These are phyloP conservation scores for Piprites chloris DNA, from an alignment of 2,113 vertebrate species.

Conservation along the genomic window DNA sequence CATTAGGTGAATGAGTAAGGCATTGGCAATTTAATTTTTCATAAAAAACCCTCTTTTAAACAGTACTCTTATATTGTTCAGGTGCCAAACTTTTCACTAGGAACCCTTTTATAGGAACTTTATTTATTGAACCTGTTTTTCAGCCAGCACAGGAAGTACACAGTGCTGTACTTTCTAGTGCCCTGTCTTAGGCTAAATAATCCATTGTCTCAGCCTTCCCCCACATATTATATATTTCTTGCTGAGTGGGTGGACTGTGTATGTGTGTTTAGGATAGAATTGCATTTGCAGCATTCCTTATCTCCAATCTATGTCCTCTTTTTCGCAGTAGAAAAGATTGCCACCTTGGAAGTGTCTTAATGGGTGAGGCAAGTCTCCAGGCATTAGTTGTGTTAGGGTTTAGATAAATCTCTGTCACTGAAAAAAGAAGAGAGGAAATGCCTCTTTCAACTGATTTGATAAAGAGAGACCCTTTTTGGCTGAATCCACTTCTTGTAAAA, in stretches of 20 bases:
- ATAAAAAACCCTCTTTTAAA: not conserved
- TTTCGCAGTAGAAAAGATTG: not conserved
- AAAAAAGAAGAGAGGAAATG: not conserved
- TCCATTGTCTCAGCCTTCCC: not conserved
- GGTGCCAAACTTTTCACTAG: not conserved
- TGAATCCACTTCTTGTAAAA: not conserved
- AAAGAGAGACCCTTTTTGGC: not conserved
- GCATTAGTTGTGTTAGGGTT: not conserved
- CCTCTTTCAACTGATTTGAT: not conserved
- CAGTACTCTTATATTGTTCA: not conserved
- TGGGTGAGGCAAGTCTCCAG: fast-evolving
- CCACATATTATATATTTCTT: not conserved
- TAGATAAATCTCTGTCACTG: not conserved
- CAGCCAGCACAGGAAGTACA: not conserved
- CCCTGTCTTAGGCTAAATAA: not conserved
- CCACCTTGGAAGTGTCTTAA: not conserved
- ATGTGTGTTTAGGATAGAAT: not conserved
- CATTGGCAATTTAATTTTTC: not conserved
- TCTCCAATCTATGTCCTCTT: not conserved
- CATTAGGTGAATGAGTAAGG: not conserved
- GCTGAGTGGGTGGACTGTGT: not conserved
- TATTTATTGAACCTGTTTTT: not conserved
- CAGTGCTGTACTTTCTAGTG: not conserved
- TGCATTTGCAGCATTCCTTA: not conserved
- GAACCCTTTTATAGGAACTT: not conserved